phyloP scores from a whole-genome alignment of 1,140 invertebrate species.

The Melanaphis sacchari region DNA sequence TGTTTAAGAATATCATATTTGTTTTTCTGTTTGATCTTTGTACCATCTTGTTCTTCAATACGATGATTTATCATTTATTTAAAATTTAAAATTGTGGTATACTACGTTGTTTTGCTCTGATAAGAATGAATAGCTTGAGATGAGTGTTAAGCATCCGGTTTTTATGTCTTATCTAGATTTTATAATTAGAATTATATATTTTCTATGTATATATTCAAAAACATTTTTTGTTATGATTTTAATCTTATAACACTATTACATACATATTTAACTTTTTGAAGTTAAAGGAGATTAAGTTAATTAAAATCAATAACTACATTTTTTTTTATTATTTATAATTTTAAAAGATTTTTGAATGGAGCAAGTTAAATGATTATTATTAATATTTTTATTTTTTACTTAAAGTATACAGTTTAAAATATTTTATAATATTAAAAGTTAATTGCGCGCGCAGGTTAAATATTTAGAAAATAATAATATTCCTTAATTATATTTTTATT shows the following conservation, averaged over 20 bases:
- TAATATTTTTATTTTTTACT: background rate
- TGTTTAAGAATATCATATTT: background rate
- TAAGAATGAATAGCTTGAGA: background rate
- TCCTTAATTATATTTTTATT: background rate
- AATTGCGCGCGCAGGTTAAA: background rate
- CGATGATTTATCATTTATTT: background rate
- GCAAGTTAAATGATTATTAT: background rate
- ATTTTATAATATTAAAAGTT: background rate
- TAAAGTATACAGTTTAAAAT: background rate
- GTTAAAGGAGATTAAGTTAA: background rate
- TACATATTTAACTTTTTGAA: background rate
- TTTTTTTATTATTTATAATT: background rate
- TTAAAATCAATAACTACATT: background rate
- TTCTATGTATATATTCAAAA: background rate
- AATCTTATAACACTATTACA: background rate
- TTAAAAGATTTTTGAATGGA: background rate
- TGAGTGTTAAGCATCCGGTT: background rate
- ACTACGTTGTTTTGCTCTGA: background rate
- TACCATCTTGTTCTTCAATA: background rate
- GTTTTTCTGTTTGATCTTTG: background rate
- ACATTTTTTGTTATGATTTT: background rate
- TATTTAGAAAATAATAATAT: background rate
- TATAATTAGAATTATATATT: background rate
- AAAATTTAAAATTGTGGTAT: background rate
- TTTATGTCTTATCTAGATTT: background rate